These are phyloP conservation scores for Staurois parvus DNA, from an alignment of 2,797 vertebrate species.

Conservation along the genomic window DNA sequence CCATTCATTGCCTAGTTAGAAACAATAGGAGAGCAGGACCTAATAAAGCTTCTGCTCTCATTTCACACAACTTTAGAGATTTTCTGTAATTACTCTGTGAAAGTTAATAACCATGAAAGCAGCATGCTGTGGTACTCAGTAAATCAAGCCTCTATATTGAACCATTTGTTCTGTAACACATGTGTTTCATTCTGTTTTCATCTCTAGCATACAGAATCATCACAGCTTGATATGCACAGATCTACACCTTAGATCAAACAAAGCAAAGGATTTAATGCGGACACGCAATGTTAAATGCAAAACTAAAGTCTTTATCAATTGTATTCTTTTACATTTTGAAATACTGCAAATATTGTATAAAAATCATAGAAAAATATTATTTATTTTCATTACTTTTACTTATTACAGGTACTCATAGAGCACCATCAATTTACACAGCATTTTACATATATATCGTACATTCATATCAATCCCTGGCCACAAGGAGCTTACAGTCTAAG, in stretches of 20 bases:
- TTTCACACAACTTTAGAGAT: conserved; percentile 52
- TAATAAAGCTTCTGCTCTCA: conserved; percentile 51
- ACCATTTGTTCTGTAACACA: not conserved
- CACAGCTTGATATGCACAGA: not conserved
- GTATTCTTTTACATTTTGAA: too few species aligned
- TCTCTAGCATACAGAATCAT: not conserved
- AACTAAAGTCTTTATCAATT: too few species aligned
- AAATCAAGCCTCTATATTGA: not conserved
- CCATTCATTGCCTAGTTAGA: conserved; percentile 32
- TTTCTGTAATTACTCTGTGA: conserved; percentile 52
- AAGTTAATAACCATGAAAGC: conserved; percentile 56
- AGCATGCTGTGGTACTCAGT: conserved; percentile 31
- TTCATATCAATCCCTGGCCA: too few species aligned
- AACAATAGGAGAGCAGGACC: conserved; percentile 33
- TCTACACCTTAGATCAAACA: not conserved
- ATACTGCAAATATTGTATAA: too few species aligned
- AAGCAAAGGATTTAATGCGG: not conserved
- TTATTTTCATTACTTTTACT: too few species aligned
- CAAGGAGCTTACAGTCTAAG: too few species aligned
- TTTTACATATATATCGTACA: too few species aligned
- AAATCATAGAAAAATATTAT: too few species aligned
- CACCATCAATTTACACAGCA: too few species aligned
- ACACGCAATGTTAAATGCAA: not conserved
- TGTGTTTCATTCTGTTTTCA: not conserved
- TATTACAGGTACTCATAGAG: too few species aligned